Evolutionary conservation across 2,797 vertebrate genomes (phyloP).

Genomic region (Sebastes umbrosus): DNA sequence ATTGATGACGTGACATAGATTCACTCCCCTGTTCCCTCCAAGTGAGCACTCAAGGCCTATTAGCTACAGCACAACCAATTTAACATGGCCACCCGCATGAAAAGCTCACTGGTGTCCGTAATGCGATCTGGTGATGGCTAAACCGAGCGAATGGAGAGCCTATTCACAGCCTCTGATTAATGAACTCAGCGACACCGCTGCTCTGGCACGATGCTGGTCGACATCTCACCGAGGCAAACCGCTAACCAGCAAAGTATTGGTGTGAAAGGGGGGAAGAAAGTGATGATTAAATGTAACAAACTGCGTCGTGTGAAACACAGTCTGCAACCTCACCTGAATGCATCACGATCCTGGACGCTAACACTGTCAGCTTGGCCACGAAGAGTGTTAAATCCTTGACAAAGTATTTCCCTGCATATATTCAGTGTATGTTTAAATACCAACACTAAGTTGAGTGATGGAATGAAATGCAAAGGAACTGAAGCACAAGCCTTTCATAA

Average conservation of each 20-base stretch:
- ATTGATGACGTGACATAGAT: conserved; percentile 44
- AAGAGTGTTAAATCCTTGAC: neutral
- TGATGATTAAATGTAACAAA: neutral
- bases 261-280: neutral
- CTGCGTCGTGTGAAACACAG: neutral
- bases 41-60: conserved; percentile 53
- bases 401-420: neutral
- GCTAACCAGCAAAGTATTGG: neutral
- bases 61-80: conserved; percentile 67
- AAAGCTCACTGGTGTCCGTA: conserved; percentile 71
- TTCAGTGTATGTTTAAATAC: neutral
- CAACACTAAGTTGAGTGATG: neutral
- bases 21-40: conserved; percentile 41
- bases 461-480: neutral
- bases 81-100: conserved; percentile 66
- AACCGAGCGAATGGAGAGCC: conserved; percentile 56
- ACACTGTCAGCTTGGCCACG: neutral
- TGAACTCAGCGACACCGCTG: conserved; percentile 46
- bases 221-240: neutral
- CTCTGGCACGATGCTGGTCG: conserved; percentile 24
- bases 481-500: neutral
- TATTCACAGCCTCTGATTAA: conserved; percentile 59
- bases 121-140: conserved; percentile 67
- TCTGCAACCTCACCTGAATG: neutral
- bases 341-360: neutral